Evolutionary conservation across 2,113 vertebrate species (phyloP).

Genomic region (Ciconia maguari): DNA sequence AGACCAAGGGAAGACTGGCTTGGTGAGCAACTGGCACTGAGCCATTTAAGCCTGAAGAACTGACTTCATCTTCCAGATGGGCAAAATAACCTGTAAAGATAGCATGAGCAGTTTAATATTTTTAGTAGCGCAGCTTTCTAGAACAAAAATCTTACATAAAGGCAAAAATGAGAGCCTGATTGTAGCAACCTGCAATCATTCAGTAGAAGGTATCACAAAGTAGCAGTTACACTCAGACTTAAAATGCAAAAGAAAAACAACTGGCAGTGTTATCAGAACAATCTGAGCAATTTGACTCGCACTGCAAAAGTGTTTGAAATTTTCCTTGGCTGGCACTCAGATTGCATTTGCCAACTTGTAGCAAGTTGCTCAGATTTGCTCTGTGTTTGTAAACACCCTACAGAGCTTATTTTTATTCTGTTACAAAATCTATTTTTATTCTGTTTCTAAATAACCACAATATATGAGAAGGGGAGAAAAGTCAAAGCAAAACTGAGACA

Average conservation of each 20-base stretch:
- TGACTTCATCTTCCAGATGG: not conserved
- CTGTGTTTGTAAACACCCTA: conserved; percentile 24
- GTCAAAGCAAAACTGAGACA: not conserved
- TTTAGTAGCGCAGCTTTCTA: not conserved
- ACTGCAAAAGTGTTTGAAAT: not conserved
- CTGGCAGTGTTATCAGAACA: not conserved
- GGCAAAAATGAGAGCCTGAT: not conserved
- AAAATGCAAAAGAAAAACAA: not conserved
- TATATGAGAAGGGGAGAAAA: not conserved
- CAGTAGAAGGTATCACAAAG: not conserved
- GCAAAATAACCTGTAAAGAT: not conserved
- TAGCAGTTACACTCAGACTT: not conserved
- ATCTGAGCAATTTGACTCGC: not conserved
- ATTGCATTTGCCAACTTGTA: not conserved
- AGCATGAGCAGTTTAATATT: not conserved
- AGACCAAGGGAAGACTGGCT: not conserved
- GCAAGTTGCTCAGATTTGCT: not conserved
- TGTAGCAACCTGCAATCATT: not conserved
- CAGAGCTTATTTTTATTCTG: not conserved
- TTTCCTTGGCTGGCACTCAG: conserved; percentile 16
- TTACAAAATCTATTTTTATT: not conserved
- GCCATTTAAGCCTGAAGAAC: not conserved
- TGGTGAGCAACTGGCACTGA: not conserved
- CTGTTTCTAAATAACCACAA: not conserved
- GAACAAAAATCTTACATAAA: not conserved